Evolutionary conservation across 2,888 invertebrate species (phyloP).

Genomic region (Morpho deidamia): DNA sequence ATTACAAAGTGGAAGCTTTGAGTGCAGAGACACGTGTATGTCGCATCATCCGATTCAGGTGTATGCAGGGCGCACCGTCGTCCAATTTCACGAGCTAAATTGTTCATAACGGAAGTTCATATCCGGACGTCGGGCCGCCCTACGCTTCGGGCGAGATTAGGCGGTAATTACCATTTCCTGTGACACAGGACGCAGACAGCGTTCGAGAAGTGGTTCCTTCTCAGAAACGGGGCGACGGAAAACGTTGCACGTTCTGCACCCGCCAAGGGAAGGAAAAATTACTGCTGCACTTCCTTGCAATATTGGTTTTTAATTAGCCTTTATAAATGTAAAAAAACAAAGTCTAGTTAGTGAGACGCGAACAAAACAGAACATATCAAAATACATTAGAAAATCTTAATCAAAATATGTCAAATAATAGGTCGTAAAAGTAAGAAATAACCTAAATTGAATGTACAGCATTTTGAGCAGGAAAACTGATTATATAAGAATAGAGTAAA

Average conservation of each 20-base stretch:
- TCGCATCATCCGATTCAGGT: slow-evolving; percentile 50
- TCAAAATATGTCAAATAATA: no score
- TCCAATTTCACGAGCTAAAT: slow-evolving; percentile 85
- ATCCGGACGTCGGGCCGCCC: slow-evolving; percentile 82
- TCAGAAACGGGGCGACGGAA: slow-evolving; percentile 35
- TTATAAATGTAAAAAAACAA: slow-evolving; percentile 4
- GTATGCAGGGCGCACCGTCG: slow-evolving; percentile 67
- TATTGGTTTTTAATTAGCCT: slow-evolving; percentile 29
- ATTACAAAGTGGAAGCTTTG: slow-evolving; percentile 32
- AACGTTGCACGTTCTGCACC: slow-evolving; percentile 39
- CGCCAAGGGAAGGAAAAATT: slow-evolving; percentile 47
- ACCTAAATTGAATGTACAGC: slow-evolving; percentile 51
- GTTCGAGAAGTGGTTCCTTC: slow-evolving; percentile 50
- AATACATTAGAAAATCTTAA: no score
- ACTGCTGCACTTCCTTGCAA: slow-evolving; percentile 31
- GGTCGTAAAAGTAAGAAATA: not conserved
- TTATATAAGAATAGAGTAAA: slow-evolving; percentile 59
- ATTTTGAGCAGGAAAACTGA: slow-evolving; percentile 51
- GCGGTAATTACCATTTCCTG: slow-evolving; percentile 80
- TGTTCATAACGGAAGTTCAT: slow-evolving; percentile 93
- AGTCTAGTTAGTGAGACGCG: not conserved
- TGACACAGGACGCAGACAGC: slow-evolving; percentile 67
- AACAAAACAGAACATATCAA: not conserved
- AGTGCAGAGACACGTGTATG: slow-evolving; percentile 42
- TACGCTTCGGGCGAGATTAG: slow-evolving; percentile 77